Evolutionary conservation across 2,113 vertebrate genomes (phyloP), one percentile per base, ranked within the genome.

Genomic region (Lipophrys pholis): DNA sequence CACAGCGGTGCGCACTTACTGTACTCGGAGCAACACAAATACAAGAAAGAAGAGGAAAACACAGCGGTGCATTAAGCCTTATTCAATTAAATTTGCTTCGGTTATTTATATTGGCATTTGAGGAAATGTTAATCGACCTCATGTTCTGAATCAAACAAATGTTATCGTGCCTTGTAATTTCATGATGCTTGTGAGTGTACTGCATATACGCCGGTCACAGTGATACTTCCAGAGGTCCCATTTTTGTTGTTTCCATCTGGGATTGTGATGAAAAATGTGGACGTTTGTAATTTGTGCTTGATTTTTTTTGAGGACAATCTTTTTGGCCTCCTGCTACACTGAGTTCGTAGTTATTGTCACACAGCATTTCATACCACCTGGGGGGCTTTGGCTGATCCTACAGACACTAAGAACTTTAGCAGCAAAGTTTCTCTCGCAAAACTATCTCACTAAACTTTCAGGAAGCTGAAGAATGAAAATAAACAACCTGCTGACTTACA

Each of bases 81-180:
- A 89, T 90, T 92, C 60, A 85, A 87, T 92, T 92, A 88, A 73
- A 48, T 64, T 69, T 8, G 65, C 89, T 86, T 67, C 67, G 83
- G 60, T 91, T 91, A 83, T 82, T 86, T 80, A 67, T 53, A 40
- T 79, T 8, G 7, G 70, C 76, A 84, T 89, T 87, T 85, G 82
- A 88, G 87, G 78, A 86, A 85, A 87, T 86, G 72, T 59, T 84
- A 90, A 92, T 89, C 80, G 76, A 83, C 82, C 85, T 69, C 46
- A 48, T 71, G 64, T 86, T 76, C 72, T 80, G 54, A 64, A 75
- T 53, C 80, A 86, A 89, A 90, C 91, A 74, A 76, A 85, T 90
- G 79, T 87, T 64, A 91, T 90, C 89, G 81, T 76, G 53, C 70
- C 76, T 76, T 81, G 78, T 87, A 75, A 91, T 89, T 91, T 89